Evolutionary conservation across 2,888 invertebrate genomes (phyloP).

Genomic region (Macropis europaea): DNA sequence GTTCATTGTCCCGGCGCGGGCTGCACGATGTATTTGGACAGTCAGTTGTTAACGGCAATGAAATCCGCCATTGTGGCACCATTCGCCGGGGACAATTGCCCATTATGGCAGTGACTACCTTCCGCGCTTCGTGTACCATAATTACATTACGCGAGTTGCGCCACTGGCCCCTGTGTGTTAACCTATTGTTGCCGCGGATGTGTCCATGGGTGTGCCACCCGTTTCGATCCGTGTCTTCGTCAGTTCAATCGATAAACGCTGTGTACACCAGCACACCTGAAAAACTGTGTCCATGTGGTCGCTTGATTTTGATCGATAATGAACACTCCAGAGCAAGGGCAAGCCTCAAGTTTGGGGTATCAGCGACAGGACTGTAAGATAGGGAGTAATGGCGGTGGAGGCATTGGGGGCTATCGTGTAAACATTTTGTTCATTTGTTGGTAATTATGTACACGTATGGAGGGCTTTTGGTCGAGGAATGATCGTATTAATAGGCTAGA

Average conservation of each 20-base stretch:
- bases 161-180: slow-evolving; percentile 52
- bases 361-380: no score
- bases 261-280: no score
- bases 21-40: slow-evolving; percentile 73
- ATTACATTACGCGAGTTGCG: slow-evolving; percentile 71
- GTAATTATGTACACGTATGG: no score
- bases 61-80: slow-evolving; percentile 73
- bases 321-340: no score
- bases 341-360: no score
- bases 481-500: no score
- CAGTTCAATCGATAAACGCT: slow-evolving; percentile 40
- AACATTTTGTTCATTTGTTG: no score
- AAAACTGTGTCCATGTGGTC: no score
- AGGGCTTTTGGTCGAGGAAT: no score
- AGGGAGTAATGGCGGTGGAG: no score
- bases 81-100: slow-evolving; percentile 72
- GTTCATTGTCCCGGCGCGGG: slow-evolving; percentile 69
- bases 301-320: no score
- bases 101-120: slow-evolving; percentile 72
- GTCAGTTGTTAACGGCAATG: slow-evolving; percentile 75
- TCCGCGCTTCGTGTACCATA: slow-evolving; percentile 71
- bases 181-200: slow-evolving; percentile 59
- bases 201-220: slow-evolving; percentile 52
- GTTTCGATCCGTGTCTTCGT: slow-evolving; percentile 48
- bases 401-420: no score